Percentiles rank a stretch among this genome's conserved stretches.
Evolutionary conservation across 2,888 invertebrate genomes (phyloP).

Genomic region (Patella depressa): DNA sequence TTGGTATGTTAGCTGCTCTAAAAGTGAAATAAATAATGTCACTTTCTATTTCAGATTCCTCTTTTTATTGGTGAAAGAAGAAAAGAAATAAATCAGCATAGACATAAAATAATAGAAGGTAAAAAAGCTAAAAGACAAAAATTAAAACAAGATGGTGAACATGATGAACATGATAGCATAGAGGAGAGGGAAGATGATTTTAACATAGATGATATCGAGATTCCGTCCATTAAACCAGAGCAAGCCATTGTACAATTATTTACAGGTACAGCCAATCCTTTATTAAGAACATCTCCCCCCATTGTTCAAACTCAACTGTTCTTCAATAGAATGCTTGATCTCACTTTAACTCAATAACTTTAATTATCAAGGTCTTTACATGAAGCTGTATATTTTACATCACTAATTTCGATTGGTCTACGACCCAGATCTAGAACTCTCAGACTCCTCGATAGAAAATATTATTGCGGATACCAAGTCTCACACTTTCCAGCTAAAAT

Average conservation of each 20-base stretch:
- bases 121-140: slow-evolving; percentile 76
- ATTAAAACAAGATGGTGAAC: slow-evolving; percentile 72
- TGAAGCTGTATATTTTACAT: no score
- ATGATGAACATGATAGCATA: slow-evolving; percentile 59
- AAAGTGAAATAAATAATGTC: no score
- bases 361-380: not conserved
- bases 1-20: no score
- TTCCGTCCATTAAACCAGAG: slow-evolving; percentile 76
- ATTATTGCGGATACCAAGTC: no score
- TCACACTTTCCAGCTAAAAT: no score
- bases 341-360: not conserved
- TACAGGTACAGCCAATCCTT: slow-evolving; percentile 72
- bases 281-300: not conserved
- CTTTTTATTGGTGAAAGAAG: slow-evolving; percentile 63
- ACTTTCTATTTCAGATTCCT: slow-evolving; percentile 51
- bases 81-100: slow-evolving; percentile 75
- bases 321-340: no score
- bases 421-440: no score
- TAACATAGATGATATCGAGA: slow-evolving; percentile 77
- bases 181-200: slow-evolving; percentile 40
- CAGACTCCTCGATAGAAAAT: no score
- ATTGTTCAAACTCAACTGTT: not conserved
- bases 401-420: no score
- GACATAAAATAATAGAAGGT: slow-evolving; percentile 84
- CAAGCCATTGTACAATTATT: slow-evolving; percentile 82